Base-by-base conservation (phyloP, 1,140 invertebrate species). In the Drosophila kurseongensis region DNA sequence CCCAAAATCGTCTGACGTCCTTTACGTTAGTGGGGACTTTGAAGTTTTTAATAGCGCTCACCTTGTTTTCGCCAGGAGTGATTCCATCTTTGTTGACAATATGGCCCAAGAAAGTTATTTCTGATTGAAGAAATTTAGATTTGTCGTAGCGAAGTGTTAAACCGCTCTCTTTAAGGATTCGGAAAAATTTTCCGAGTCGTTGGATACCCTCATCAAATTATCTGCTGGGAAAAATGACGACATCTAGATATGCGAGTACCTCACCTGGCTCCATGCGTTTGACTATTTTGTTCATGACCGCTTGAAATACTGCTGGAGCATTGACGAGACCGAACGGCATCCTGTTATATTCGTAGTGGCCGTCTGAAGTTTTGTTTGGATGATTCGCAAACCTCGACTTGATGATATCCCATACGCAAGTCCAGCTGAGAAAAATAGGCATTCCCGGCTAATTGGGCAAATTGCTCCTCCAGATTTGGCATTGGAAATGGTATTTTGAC, bases 341-440 rank as follows among this genome's bases (percentile, higher is more conserved):
- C 6, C 44, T 5, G 16, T 10, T 47, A 23, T 23, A 47, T 8
- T 47, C 18, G 12, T 47, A 47, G 23, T 13, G 47, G 23, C 23
- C 23, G 13, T 27, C 47, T 4, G 23, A 48, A 27, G 6, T 48
- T n/a, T 12, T 23, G 44, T 47, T 47, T 23, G 18, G 44, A 23
- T 47, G 18, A 47, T 7, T 47, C 44, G 18, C 44, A 23, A 23
- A 48, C 13, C 47, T 29, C 18, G 45, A 48, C 16, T 48, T 48
- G 23, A 27, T 48, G 45, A 27, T 27, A 48, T 10, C 45, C 23
- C 23, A 48, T 27, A 18, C 18, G 18, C 18, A 18, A 18, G 18
- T 18, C 18, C 18, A 18, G 18, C 18, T 18, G 18, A 18, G 18
- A 18, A 18, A 18, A 18, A 18, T 18, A 18, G 18, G 18, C 18